These are phyloP conservation scores for Yponomeuta evonymella DNA, from an alignment of 2,888 invertebrate species.

Conservation along the genomic window DNA sequence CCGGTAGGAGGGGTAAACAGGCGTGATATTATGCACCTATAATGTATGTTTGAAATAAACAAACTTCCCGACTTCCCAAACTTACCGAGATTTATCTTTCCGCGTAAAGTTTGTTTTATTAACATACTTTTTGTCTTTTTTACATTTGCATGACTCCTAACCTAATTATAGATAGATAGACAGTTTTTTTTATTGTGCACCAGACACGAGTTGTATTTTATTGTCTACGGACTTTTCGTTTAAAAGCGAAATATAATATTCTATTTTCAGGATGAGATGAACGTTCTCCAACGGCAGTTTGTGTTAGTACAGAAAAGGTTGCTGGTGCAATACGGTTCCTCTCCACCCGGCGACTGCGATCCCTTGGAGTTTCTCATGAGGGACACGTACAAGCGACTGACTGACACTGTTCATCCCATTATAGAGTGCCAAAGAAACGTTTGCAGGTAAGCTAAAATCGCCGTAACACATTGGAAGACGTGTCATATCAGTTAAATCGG, in stretches of 20 bases:
- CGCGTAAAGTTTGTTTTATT: no score
- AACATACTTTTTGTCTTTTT: no score
- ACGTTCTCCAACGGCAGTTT: conserved; percentile 81
- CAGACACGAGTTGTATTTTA: no score
- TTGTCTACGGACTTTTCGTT: no score
- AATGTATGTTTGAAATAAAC: no score
- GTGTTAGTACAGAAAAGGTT: conserved; percentile 85
- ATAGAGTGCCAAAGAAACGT: conserved; percentile 55
- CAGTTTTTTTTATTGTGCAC: no score
- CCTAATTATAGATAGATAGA: background rate
- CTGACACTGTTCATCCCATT: conserved; percentile 62
- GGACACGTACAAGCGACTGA: conserved; percentile 81
- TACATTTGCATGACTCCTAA: background rate
- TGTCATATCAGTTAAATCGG: no score
- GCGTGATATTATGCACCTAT: no score
- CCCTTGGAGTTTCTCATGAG: conserved; percentile 83
- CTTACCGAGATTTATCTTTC: no score
- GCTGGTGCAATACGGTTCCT: conserved; percentile 85
- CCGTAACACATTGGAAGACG: no score
- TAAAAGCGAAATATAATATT: background rate
- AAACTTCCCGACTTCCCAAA: no score
- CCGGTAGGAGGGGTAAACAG: no score
- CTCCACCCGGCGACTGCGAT: conserved; percentile 83
- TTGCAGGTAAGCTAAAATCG: conserved; percentile 37
- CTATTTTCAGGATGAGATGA: conserved; percentile 59